A percentile compares a stretch with the other conserved stretches of the same genome.
Conservation (phyloP, 2,113 vertebrate genomes). For the Lepidothrix coronata region DNA sequence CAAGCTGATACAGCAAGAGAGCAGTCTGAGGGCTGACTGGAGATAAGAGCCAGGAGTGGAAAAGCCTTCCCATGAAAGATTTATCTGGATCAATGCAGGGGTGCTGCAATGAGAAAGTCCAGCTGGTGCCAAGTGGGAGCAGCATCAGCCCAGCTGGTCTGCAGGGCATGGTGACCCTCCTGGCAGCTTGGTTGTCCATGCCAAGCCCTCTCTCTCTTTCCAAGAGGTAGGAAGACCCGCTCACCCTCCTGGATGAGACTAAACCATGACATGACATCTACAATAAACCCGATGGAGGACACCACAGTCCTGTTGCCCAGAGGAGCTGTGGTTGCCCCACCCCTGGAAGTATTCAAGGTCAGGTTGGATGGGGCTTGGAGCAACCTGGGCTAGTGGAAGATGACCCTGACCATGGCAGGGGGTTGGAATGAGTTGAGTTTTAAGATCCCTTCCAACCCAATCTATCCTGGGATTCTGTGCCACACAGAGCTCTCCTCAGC, state of each 20-base stretch:
- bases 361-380: background rate
- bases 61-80: background rate
- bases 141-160: background rate
- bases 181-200: background rate
- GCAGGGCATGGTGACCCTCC: background rate
- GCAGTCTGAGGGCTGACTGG: too few relatives aligned
- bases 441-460: background rate
- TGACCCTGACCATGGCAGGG: background rate
- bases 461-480: background rate
- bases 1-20: background rate
- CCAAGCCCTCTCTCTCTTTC: background rate
- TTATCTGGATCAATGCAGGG: background rate
- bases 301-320: background rate
- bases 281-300: fast-evolving
- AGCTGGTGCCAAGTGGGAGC: background rate
- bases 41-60: background rate
- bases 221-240: background rate
- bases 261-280: background rate
- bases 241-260: background rate
- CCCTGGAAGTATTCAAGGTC: fast-evolving
- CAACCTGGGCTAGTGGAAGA: fast-evolving
- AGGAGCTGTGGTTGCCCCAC: background rate
- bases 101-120: background rate
- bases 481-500: background rate
- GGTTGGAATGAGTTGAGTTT: background rate